Evolutionary conservation across 1,140 invertebrate genomes (phyloP).

Genomic region (Hermatobates lingyangjiaoensis): DNA sequence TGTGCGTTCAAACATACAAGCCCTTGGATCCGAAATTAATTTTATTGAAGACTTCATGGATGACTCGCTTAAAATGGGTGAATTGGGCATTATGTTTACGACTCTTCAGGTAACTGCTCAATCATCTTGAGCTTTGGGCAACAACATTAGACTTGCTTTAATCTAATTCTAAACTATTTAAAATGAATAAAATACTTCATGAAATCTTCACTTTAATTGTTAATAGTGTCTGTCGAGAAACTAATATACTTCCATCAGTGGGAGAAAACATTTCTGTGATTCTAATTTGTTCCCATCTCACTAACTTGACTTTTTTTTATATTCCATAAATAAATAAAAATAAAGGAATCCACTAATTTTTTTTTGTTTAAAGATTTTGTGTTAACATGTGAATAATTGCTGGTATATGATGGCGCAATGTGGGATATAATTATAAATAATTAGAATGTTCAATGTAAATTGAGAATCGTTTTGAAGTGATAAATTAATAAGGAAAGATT

Average conservation of each 20-base stretch:
- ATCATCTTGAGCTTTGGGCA: slow-evolving; percentile 11
- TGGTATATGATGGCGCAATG: too few species aligned
- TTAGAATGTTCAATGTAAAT: too few species aligned
- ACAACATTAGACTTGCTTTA: neutral
- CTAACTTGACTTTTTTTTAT: too few species aligned
- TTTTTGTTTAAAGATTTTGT: too few species aligned
- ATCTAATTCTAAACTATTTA: neutral
- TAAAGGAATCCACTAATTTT: too few species aligned
- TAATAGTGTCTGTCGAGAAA: neutral
- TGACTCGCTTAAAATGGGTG: slow-evolving; percentile 47
- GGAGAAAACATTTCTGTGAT: neutral
- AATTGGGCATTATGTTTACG: slow-evolving; percentile 69
- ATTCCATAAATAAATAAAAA: too few species aligned
- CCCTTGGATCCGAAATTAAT: slow-evolving; percentile 67
- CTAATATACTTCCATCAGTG: neutral
- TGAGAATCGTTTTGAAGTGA: too few species aligned
- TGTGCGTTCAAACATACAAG: slow-evolving; percentile 54
- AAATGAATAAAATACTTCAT: neutral
- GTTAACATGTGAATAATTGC: too few species aligned
- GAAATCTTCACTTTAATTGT: neutral
- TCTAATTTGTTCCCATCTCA: too few species aligned
- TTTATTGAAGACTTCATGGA: slow-evolving; percentile 72
- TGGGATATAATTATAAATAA: too few species aligned
- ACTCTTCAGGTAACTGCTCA: slow-evolving; percentile 40
- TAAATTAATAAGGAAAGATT: too few species aligned